These are phyloP conservation scores for Trissonchulus sp. DNA, from an alignment of 2,888 invertebrate genomes.

Conservation along the genomic window DNA sequence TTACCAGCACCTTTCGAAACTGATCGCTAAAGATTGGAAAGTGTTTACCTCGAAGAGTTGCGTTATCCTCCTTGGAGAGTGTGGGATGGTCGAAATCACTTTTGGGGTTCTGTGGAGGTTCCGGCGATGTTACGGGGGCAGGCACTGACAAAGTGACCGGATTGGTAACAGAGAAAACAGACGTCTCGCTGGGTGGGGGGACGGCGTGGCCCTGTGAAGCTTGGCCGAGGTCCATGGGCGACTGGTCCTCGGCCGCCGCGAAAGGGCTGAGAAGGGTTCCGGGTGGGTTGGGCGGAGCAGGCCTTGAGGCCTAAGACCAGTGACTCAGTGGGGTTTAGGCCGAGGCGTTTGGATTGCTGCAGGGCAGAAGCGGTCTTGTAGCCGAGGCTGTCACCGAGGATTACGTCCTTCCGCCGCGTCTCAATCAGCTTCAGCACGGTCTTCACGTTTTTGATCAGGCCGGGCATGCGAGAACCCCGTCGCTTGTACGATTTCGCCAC, in stretches of 20 bases:
- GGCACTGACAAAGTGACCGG: slow-evolving; percentile 10
- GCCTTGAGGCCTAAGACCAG: background rate
- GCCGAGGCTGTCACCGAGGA: background rate
- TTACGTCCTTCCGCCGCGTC: background rate
- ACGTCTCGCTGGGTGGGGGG: background rate
- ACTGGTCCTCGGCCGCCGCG: background rate
- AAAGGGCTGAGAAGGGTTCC: background rate
- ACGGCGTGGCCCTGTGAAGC: background rate
- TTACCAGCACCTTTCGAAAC: background rate
- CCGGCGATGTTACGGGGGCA: background rate
- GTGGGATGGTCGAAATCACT: too few species aligned
- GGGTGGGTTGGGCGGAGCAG: background rate
- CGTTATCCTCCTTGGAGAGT: background rate
- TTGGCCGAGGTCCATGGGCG: background rate
- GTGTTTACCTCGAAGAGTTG: background rate
- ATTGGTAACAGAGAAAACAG: background rate
- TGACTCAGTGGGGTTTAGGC: background rate
- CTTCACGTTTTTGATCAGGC: too few species aligned
- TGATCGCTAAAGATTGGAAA: background rate
- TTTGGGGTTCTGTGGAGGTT: background rate
- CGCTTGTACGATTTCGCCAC: background rate
- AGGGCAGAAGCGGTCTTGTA: slow-evolving; percentile 1
- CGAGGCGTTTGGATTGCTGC: background rate
- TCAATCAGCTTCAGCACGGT: background rate
- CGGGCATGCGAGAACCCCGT: background rate